A percentile compares a stretch with the other conserved stretches of the same genome.
Conservation (phyloP, 2,113 vertebrate species). For the Stictonetta naevosa region DNA sequence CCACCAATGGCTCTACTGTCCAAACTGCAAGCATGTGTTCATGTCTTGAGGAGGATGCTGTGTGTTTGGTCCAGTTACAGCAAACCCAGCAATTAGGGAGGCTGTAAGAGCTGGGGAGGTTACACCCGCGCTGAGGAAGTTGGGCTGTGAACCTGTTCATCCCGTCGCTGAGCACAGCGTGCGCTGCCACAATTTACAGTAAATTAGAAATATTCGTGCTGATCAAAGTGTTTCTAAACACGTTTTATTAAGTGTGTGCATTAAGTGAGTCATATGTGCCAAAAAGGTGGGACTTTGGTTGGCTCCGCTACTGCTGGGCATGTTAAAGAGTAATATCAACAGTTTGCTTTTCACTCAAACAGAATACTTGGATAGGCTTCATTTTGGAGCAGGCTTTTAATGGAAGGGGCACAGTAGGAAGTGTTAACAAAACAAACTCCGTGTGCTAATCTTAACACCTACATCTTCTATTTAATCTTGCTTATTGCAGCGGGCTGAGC, state of each 20-base stretch:
- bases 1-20: neutral
- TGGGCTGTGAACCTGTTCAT: slow-evolving; percentile 51
- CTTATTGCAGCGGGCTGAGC: neutral
- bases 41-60: neutral
- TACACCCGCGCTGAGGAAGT: slow-evolving; percentile 38
- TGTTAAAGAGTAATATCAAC: neutral
- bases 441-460: neutral
- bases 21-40: neutral
- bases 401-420: neutral
- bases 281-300: neutral
- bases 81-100: slow-evolving; percentile 48
- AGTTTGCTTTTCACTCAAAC: neutral
- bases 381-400: neutral
- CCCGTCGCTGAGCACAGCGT: neutral
- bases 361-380: neutral
- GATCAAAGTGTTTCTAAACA: neutral
- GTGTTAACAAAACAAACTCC: neutral
- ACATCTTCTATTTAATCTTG: slow-evolving; percentile 18
- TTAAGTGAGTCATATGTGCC: neutral
- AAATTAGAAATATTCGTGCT: neutral
- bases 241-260: neutral
- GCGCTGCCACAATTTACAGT: neutral
- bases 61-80: neutral
- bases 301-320: rapidly evolving
- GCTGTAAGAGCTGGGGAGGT: slow-evolving; percentile 29